Evolutionary conservation across 2,797 vertebrate genomes (phyloP).

Genomic region (Lophius americanus): DNA sequence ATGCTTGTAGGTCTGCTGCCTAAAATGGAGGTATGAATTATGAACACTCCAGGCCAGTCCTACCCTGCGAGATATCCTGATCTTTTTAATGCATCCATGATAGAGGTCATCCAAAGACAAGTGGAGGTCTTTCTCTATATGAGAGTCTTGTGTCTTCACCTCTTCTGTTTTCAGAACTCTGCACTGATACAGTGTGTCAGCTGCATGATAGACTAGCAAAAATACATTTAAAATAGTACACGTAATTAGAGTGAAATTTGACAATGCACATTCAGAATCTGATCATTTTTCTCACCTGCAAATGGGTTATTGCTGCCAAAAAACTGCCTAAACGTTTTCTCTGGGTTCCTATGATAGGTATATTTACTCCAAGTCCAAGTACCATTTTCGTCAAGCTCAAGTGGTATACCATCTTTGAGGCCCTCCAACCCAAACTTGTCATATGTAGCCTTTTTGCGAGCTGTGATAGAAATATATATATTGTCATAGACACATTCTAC

Average conservation of each 20-base stretch:
- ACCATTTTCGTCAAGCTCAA: constrained; percentile 76
- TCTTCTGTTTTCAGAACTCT: constrained; percentile 81
- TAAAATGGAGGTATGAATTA: constrained; percentile 7
- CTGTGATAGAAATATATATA: constrained; percentile 62
- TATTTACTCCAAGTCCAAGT: constrained; percentile 88
- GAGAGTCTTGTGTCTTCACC: constrained; percentile 83
- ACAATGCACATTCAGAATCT: neutral
- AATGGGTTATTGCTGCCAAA: constrained; percentile 96
- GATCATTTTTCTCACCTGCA: constrained; percentile 78
- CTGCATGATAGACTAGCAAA: constrained; percentile 83
- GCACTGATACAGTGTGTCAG: constrained; percentile 80
- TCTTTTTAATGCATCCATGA: constrained; percentile 94
- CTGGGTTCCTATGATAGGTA: constrained; percentile 88
- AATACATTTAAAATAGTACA: neutral
- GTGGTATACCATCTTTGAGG: constrained; percentile 90
- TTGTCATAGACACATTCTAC: neutral
- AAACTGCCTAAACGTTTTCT: constrained; percentile 90
- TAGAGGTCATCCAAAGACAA: constrained; percentile 92
- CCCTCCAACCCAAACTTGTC: constrained; percentile 95
- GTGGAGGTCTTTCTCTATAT: constrained; percentile 88
- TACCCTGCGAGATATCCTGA: constrained; percentile 94
- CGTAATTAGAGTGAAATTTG: neutral
- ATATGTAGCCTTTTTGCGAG: constrained; percentile 89
- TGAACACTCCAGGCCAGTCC: constrained; percentile 26
- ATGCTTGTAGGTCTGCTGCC: neutral